Evolutionary conservation across 2,888 invertebrate genomes (phyloP), one percentile per base, ranked within the genome.

Genomic region (Agrochola lychnidis): DNA sequence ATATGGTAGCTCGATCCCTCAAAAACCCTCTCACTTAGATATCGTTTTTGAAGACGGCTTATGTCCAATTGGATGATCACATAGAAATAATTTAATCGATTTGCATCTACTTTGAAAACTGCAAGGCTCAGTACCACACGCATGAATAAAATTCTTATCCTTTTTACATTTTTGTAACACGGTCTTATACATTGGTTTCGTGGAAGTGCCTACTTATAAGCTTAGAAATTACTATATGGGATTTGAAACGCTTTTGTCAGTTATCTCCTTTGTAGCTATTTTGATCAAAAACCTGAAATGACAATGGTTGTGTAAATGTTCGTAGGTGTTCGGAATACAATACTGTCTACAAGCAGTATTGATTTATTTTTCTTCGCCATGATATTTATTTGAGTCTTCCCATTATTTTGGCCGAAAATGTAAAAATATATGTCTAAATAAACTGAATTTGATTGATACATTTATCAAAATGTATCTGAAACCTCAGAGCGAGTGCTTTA

Each of bases 61-160:
- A 78, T 42, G 4, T 78, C 48, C 72, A 57, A 42, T 72, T 82
- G 69, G 36, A 78, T 69, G 64, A 66, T 51, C 70, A 64, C 16
- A 40, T 25, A 48, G 12, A 64, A 9, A 25, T n/a, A 57, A 45
- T 40, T 48, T 10, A 48, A 63, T 63, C 63, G 30, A 25, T 70
- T 78, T 68, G 16, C 48, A 68, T 59, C 30, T 48, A 63, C n/a
- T 56, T 74, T 64, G 48, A 59, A 63, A 79, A 71, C 51, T 79
- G 70, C 67, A 70, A 61, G n/a, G 30, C n/a, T 66, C 25, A 22
- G 25, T 53, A 61, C 12, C 62, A 7, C 2, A 57, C 64, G 45
- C 51, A 48, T 56, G 82, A 57, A 82, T 61, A 70, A n/a, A 19
- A 57, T 61, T 70, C 5, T n/a, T 30, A 30, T 57, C 42, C 36